phyloP scores from a whole-genome alignment of 1,140 invertebrate genomes.

The Lordiphosa clarofinis region DNA sequence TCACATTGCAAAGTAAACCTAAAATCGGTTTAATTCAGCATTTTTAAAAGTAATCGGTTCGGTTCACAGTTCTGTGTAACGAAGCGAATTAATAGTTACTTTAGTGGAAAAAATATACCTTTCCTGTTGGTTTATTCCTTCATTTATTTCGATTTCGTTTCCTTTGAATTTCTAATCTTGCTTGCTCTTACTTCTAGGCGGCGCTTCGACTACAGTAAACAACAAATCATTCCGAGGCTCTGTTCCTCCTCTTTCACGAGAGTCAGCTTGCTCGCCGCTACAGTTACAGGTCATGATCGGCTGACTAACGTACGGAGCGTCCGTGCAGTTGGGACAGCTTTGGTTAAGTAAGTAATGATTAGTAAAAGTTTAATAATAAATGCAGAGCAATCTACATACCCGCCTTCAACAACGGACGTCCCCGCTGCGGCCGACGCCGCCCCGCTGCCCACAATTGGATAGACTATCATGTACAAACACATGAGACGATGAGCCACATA shows the following conservation, averaged over 20 bases:
- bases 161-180: too few species aligned
- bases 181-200: too few species aligned
- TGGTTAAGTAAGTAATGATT: not conserved
- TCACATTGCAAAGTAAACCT: too few species aligned
- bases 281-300: not conserved
- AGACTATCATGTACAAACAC: conserved; percentile 90
- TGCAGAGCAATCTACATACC: conserved; percentile 23
- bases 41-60: too few species aligned
- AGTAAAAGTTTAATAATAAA: not conserved
- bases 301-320: conserved; percentile 9
- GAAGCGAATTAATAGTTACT: too few species aligned
- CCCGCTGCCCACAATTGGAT: conserved; percentile 89
- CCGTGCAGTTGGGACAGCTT: conserved; percentile 33
- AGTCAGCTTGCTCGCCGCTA: conserved; percentile 13
- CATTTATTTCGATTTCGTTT: not conserved
- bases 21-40: too few species aligned
- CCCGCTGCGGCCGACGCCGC: too few species aligned
- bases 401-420: conserved; percentile 86
- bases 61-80: too few species aligned
- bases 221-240: too few species aligned
- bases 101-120: too few species aligned
- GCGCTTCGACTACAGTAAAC: too few species aligned
- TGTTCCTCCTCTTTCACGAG: not conserved
- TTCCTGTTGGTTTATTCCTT: too few species aligned
- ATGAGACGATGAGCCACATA: conserved; percentile 89